phyloP scores from a whole-genome alignment of 2,797 vertebrate species.

The Oryzias dopingdopingensis region DNA sequence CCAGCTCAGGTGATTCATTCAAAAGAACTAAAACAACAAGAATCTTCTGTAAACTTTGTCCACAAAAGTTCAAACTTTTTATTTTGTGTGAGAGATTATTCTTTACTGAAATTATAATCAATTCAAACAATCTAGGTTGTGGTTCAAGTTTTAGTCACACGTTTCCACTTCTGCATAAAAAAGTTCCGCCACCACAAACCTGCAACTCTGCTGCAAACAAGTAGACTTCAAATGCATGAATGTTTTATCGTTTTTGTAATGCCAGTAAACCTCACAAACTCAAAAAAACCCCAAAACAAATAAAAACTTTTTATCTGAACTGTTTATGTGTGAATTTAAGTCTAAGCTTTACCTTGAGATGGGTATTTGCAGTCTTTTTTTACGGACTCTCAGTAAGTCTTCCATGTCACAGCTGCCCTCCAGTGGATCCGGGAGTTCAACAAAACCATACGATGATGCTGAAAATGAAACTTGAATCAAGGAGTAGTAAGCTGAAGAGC shows the following conservation, averaged over 20 bases:
- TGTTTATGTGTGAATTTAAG: background rate
- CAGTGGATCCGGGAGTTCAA: slow-evolving; percentile 54
- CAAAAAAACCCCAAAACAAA: too few relatives aligned
- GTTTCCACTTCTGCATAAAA: slow-evolving; percentile 38
- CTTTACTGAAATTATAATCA: background rate
- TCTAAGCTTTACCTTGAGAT: slow-evolving; percentile 80
- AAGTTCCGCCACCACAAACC: slow-evolving; percentile 4
- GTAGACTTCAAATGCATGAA: slow-evolving; percentile 2
- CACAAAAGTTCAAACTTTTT: background rate
- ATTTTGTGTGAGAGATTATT: background rate
- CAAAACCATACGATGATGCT: slow-evolving; percentile 17
- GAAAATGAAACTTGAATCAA: slow-evolving; percentile 22
- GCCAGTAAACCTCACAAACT: too few relatives aligned
- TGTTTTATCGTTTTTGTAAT: too few relatives aligned
- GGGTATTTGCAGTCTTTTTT: slow-evolving; percentile 81
- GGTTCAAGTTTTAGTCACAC: slow-evolving; percentile 28
- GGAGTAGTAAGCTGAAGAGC: slow-evolving; percentile 51
- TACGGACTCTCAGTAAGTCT: slow-evolving; percentile 78
- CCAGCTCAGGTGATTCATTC: too few relatives aligned
- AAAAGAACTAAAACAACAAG: slow-evolving; percentile 7
- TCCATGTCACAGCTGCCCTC: slow-evolving; percentile 74
- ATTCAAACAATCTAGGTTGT: background rate
- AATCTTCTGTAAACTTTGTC: background rate
- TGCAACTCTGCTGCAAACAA: slow-evolving; percentile 6
- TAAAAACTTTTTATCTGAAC: background rate